A percentile compares a stretch with the other conserved stretches of the same genome.
phyloP scores from a whole-genome alignment of 2,797 vertebrate species.

The Sebastiscus tertius region DNA sequence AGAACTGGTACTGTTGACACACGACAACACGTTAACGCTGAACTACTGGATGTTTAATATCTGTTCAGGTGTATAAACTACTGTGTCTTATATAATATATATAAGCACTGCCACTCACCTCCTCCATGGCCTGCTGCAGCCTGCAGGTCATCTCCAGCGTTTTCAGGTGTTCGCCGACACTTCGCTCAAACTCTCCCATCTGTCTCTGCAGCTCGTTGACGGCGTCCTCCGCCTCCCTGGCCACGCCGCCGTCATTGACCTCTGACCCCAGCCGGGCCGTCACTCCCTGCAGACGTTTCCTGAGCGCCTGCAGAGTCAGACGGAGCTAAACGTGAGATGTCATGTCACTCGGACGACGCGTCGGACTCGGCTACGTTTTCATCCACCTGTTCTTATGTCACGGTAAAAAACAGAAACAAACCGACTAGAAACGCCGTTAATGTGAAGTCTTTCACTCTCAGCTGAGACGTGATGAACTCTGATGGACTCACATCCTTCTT shows the following conservation, averaged over 20 bases:
- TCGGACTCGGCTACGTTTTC: no score
- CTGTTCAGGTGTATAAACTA: neutral
- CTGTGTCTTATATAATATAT: no score
- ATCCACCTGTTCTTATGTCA: no score
- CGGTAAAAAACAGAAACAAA: no score
- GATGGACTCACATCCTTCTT: no score
- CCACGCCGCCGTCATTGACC: conserved; percentile 68
- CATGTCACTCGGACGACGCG: no score
- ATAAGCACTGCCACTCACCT: conserved; percentile 75
- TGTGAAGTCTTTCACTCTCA: no score
- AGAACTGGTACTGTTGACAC: conserved; percentile 86
- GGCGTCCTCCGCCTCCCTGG: conserved; percentile 74
- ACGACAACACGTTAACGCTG: neutral
- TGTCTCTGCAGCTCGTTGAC: conserved; percentile 87
- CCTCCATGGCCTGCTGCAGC: conserved; percentile 90
- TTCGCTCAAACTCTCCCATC: conserved; percentile 84
- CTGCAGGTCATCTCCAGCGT: conserved; percentile 87
- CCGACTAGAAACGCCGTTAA: no score
- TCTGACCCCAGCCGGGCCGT: conserved; percentile 74
- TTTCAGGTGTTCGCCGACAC: conserved; percentile 86
- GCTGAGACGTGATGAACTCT: no score
- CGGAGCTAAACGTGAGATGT: no score
- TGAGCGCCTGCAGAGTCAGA: conserved; percentile 79
- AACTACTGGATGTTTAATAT: no score
- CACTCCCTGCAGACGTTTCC: conserved; percentile 84